Evolutionary conservation across 2,797 vertebrate species (phyloP).

Genomic region (Fundulus diaphanus): DNA sequence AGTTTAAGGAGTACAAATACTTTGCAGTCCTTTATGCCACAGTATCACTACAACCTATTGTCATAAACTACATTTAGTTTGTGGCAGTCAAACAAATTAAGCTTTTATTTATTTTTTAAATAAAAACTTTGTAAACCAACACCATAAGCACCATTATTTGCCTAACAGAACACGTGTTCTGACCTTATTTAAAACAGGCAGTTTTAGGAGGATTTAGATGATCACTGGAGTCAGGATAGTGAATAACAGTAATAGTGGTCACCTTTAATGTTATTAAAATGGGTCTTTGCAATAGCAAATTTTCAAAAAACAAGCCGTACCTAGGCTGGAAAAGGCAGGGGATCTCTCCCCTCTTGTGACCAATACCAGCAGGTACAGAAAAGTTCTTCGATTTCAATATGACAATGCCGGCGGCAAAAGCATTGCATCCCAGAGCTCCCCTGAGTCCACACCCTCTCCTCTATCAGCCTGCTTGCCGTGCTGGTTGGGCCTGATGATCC

Average conservation of each 20-base stretch:
- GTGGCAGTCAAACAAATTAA: background rate
- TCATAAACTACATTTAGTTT: background rate
- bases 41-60: background rate
- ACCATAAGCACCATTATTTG: background rate
- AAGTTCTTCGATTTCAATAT: constrained; percentile 77
- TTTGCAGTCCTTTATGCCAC: background rate
- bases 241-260: constrained; percentile 52
- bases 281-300: constrained; percentile 61
- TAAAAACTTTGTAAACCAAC: background rate
- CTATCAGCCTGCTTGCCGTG: constrained; percentile 47
- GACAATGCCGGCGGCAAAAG: constrained; percentile 82
- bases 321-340: constrained; percentile 24
- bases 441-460: constrained; percentile 53
- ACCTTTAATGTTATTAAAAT: constrained; percentile 69
- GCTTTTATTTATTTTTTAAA: too few species aligned
- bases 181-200: constrained; percentile 16
- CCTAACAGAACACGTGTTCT: background rate
- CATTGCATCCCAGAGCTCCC: constrained; percentile 65
- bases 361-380: constrained; percentile 34
- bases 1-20: background rate
- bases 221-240: constrained; percentile 33
- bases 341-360: constrained; percentile 57
- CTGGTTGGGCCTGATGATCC: constrained; percentile 70
- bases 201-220: background rate
- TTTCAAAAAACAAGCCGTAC: constrained; percentile 61